These are phyloP conservation scores for Semaprochilodus insignis DNA, from an alignment of 2,797 vertebrate species.

Conservation along the genomic window DNA sequence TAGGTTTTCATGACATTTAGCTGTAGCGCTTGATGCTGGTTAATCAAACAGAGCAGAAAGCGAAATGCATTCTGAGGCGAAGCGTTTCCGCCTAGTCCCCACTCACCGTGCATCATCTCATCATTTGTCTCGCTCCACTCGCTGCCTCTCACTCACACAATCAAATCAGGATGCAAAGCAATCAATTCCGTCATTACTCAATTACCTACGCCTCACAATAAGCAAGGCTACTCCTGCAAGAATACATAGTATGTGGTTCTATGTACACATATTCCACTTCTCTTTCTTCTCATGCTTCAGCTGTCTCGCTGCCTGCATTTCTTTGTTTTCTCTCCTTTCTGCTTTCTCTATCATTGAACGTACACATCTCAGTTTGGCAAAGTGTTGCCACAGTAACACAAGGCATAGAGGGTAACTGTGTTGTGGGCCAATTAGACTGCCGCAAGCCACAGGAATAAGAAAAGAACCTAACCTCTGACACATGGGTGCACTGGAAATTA, in stretches of 20 bases:
- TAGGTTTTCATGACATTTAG: slow-evolving; percentile 48
- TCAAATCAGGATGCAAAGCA: slow-evolving; percentile 57
- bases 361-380: slow-evolving; percentile 39
- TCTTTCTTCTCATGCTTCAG: neutral
- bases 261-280: neutral
- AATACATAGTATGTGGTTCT: slow-evolving; percentile 3
- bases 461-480: slow-evolving; percentile 19
- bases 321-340: neutral
- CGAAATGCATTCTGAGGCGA: slow-evolving; percentile 13
- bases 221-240: slow-evolving; percentile 39
- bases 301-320: neutral
- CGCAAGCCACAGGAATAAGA: neutral
- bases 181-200: slow-evolving; percentile 53
- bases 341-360: neutral
- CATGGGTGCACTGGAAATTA: neutral
- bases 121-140: slow-evolving; percentile 49
- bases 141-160: slow-evolving; percentile 39
- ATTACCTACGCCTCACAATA: slow-evolving; percentile 48
- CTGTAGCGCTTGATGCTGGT: slow-evolving; percentile 26
- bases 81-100: slow-evolving; percentile 18
- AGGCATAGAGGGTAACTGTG: slow-evolving; percentile 26
- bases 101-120: slow-evolving; percentile 41
- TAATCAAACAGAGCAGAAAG: slow-evolving; percentile 49
- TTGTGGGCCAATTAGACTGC: slow-evolving; percentile 41
- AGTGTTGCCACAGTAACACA: slow-evolving; percentile 42